phyloP scores from a whole-genome alignment of 2,113 vertebrate genomes.

The Bungarus multicinctus region DNA sequence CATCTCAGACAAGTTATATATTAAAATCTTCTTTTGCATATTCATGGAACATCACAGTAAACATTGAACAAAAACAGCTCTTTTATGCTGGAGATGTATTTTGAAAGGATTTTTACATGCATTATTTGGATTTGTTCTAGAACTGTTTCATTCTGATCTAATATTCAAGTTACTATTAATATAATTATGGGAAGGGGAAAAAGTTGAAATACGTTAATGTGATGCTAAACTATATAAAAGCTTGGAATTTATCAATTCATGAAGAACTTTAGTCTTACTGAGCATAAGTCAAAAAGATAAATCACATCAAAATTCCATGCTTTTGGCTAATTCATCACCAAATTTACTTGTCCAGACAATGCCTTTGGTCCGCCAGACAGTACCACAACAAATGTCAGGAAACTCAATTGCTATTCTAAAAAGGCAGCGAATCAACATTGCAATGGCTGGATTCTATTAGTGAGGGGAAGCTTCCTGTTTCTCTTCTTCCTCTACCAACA shows the following conservation, averaged over 20 bases:
- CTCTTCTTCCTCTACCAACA: neutral
- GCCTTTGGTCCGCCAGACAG: neutral
- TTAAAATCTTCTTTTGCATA: neutral
- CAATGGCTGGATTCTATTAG: neutral
- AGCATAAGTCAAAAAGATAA: neutral
- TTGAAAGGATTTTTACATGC: neutral
- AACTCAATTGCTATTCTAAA: neutral
- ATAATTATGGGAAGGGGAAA: neutral
- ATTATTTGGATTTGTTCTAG: neutral
- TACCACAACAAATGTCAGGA: neutral
- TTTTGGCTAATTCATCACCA: neutral
- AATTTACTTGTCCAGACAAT: neutral
- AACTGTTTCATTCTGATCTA: neutral
- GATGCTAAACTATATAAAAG: neutral
- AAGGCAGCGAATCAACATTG: neutral
- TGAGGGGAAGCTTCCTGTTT: neutral
- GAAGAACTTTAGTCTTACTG: neutral
- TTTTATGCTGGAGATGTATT: neutral
- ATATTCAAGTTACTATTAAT: neutral
- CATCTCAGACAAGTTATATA: neutral
- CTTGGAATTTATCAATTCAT: neutral
- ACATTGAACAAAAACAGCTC: neutral
- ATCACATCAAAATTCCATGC: neutral
- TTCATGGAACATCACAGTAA: neutral
- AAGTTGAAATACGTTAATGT: neutral